These are phyloP conservation scores for Ictalurus punctatus DNA, from an alignment of 2,113 vertebrate genomes.

Conservation along the genomic window DNA sequence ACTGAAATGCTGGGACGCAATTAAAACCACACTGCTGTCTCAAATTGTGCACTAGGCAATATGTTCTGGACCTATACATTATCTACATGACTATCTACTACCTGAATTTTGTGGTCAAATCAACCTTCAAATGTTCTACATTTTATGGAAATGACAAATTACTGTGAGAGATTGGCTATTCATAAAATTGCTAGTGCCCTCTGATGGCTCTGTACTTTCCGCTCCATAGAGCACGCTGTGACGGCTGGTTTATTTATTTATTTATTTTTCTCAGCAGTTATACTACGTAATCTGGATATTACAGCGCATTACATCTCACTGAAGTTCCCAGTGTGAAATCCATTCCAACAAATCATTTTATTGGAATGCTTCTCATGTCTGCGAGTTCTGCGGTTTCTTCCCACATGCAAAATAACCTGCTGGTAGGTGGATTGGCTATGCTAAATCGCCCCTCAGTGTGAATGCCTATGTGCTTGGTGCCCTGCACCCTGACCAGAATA, in stretches of 20 bases:
- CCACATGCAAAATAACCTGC: neutral
- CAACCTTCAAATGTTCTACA: constrained; percentile 1
- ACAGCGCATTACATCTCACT: neutral
- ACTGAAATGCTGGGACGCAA: neutral
- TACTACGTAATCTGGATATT: constrained; percentile 13
- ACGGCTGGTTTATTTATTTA: neutral
- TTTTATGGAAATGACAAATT: constrained; percentile 18
- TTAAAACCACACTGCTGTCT: neutral
- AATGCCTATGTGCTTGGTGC: neutral
- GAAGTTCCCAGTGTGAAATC: neutral
- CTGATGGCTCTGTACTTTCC: constrained; percentile 9
- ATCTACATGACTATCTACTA: neutral
- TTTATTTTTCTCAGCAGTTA: neutral
- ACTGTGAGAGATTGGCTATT: neutral
- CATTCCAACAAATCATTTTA: neutral
- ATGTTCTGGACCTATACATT: neutral
- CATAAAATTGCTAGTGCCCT: constrained; percentile 16
- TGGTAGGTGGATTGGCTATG: neutral
- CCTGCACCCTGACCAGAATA: neutral
- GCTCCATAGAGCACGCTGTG: neutral
- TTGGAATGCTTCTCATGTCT: neutral
- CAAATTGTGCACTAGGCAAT: neutral
- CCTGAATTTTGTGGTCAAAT: neutral
- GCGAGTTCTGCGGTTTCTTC: neutral
- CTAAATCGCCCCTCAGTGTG: neutral